Evolutionary conservation across 1,140 invertebrate species (phyloP), one percentile per base, ranked within the genome.

Genomic region (Bombus confusus): DNA sequence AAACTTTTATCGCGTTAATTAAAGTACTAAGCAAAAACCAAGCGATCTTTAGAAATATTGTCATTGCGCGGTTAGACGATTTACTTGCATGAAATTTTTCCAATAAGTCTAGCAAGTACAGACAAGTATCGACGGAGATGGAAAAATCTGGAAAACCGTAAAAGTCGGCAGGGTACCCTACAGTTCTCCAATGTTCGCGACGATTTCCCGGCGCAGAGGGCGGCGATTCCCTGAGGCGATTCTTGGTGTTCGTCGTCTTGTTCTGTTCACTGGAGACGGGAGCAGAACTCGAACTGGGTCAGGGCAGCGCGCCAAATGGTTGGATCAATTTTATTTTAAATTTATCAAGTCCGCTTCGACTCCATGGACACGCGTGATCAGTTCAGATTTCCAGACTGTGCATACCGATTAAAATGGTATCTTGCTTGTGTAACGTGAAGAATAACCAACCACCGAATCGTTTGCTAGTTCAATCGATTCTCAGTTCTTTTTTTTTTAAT

Each of bases 251-350:
- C 83, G 80, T 87, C 72, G 66, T 87, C 83, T 79, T 87, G 64
- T 87, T 85, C 86, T 87, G 37, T 52, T 52, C 77, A 34, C 41
- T n/a, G 87, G 91, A 92, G 91, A 92, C 88, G 87, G 91, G 92
- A 93, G 88, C 82, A 91, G 77, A 80, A 88, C 82, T 85, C 85
- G 86, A 91, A 92, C 91, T 92, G 80, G 92, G 91, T 93, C 92
- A 93, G 91, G 92, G 92, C 86, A 92, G 91, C 90, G 87, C 90
- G 89, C 92, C 86, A 90, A 92, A 93, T 88, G 87, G 87, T 87
- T 83, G 80, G 83, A 88, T 92, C 89, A 91, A 92, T 91, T 93
- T 91, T 93, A 92, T 93, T 93, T 92, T 93, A 87, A 91, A 92
- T 90, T 93, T 90, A 92, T 92, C 92, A 90, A 85, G 76, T 87